Evolutionary conservation across 2,888 invertebrate species (phyloP).

Genomic region (Eupithecia tripunctaria): DNA sequence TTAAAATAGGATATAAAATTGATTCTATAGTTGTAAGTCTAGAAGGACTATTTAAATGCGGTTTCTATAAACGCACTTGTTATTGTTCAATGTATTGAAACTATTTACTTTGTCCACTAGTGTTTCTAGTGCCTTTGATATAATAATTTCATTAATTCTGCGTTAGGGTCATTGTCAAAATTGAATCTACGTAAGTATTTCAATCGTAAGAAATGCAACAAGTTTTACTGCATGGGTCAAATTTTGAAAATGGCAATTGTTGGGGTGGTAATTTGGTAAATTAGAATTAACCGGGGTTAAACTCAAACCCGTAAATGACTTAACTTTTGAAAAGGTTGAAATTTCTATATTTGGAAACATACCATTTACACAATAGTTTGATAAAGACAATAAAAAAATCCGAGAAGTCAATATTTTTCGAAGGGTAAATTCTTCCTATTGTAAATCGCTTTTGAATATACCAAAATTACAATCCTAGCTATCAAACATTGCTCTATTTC

Average conservation of each 20-base stretch:
- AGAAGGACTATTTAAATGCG: conserved; percentile 26
- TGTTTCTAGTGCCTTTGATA: conserved; percentile 77
- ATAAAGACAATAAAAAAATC: conserved; percentile 27
- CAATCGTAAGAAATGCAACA: neutral
- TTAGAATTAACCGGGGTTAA: conserved; percentile 18
- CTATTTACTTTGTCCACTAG: conserved; percentile 65
- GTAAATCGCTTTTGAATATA: conserved; percentile 10
- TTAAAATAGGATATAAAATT: conserved; percentile 17
- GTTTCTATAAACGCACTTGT: conserved; percentile 41
- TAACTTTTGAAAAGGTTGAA: neutral
- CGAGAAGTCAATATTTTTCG: conserved; percentile 11
- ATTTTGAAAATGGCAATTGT: conserved; percentile 2
- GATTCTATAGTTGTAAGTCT: conserved; percentile 26
- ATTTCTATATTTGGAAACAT: conserved; percentile 13
- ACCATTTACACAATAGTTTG: conserved; percentile 8
- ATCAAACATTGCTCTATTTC: conserved; percentile 31
- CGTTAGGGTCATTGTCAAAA: conserved; percentile 17
- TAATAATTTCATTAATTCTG: conserved; percentile 46
- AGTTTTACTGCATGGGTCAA: neutral
- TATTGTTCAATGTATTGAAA: conserved; percentile 40
- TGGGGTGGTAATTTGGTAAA: conserved; percentile 12
- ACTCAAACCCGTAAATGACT: neutral
- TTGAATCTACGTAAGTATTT: neutral
- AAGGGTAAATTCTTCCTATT: conserved; percentile 7
- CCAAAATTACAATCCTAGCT: conserved; percentile 23